Base-by-base conservation (phyloP, 2,797 vertebrate genomes). In the Falco biarmicus region DNA sequence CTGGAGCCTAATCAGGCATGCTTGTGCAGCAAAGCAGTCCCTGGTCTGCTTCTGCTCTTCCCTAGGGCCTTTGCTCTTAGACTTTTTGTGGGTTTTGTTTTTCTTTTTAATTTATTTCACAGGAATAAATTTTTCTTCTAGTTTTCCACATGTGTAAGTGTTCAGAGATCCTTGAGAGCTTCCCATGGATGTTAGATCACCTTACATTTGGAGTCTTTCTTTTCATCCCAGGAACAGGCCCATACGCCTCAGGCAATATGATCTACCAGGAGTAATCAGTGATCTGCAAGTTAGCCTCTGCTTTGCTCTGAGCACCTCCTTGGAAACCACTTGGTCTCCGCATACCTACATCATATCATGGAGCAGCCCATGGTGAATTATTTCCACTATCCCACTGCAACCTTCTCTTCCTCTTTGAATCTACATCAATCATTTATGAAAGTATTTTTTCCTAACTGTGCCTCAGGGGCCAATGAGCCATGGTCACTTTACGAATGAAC, bases 391-490 rank as follows among this genome's bases (percentile, higher is more conserved):
- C 66, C 10, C 25, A 34, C 41, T 56, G 51, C 43, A 75, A 95
- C 95, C 90, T 82, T 74, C 60, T 68, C 63, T 84, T 84, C 43
- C 48, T 85, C 71, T 94, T 69, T 83, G 82, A 93, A 70, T 86
- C 53, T 54, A 75, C 60, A 79, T 96, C 87, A 94, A 74, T 96
- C 94, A 95, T 41, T 84, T 80, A 61, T 77, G 54, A 76, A 89
- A 94, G 71, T 79, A 68, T 89, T 96, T 87, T 91, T 92, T 92
- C 53, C 84, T 96, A 95, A 92, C 45, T 78, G 84, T 73, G 71
- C 82, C 65, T 96, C 37, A 48, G 88, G 70, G 89, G 75, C 94
- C 57, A 91, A 95, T 93, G 83, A 92, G 64, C 93, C 87, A 83
- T 68, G 85, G 79, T 94, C 84, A 89, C 87, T 96, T 92, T 90